Evolutionary conservation across 2,888 invertebrate species (phyloP).

Genomic region (Ypsolopha scabrella): DNA sequence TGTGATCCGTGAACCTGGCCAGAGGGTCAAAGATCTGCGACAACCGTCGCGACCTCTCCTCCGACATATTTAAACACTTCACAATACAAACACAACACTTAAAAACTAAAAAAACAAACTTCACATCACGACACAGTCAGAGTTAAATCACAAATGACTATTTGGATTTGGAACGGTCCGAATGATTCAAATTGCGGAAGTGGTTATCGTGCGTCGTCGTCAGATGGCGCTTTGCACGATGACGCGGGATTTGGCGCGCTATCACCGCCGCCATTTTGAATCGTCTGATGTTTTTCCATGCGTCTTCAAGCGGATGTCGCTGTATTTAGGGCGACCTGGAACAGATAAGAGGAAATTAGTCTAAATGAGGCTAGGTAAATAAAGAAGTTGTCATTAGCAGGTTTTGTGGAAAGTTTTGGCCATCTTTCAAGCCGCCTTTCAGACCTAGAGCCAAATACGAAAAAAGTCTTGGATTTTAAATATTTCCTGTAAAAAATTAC

Average conservation of each 20-base stretch:
- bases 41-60: slow-evolving; percentile 78
- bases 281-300: slow-evolving; percentile 51
- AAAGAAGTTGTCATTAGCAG: too few species aligned
- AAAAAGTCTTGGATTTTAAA: too few species aligned
- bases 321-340: slow-evolving; percentile 27
- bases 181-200: slow-evolving; percentile 46
- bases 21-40: slow-evolving; percentile 88
- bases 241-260: slow-evolving; percentile 50
- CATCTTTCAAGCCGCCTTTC: too few species aligned
- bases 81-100: slow-evolving; percentile 32
- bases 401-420: too few species aligned
- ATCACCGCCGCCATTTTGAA: slow-evolving; percentile 48
- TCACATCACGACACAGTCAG: slow-evolving; percentile 56
- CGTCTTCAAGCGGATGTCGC: slow-evolving; percentile 27
- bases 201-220: slow-evolving; percentile 26
- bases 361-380: not conserved
- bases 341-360: slow-evolving; percentile 36
- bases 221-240: slow-evolving; percentile 40
- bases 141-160: slow-evolving; percentile 47
- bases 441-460: too few species aligned
- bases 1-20: slow-evolving; percentile 78
- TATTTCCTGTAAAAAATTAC: too few species aligned
- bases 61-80: slow-evolving; percentile 62
- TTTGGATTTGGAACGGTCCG: slow-evolving; percentile 40
- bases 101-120: slow-evolving; percentile 38